Evolutionary conservation across 2,797 vertebrate genomes (phyloP), one percentile per base, ranked within the genome.

Genomic region (Eptatretus atami): DNA sequence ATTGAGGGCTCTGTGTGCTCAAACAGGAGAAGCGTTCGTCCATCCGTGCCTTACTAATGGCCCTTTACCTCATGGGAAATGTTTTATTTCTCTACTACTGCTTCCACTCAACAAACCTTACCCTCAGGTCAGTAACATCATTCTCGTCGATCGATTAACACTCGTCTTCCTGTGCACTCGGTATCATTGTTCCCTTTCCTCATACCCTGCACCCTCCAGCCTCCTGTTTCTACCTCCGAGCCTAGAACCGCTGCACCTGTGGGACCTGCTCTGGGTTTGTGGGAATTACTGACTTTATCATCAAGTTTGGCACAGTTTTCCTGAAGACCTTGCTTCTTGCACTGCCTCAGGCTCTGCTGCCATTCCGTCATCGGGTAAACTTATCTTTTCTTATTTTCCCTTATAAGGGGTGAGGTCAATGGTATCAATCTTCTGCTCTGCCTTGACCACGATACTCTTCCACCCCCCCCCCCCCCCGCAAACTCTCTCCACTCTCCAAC

Each of bases 231-330:
- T 84, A 53, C 92, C 81, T 70, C 86, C 90, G 66, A 93, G 81
- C 73, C 74, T 96, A 64, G 79, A 79, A 70, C 79, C 75, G 3
- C 78, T 84, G 69, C 86, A 96, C 72, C 93, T 98, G 77, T 98
- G 95, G 0, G 78, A 90, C 69, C 77, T 96, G 68, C 81, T 96
- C 73, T 96, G 86, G 90, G 82, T 80, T n/a, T 0, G 86, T 96
- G 70, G 92, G 90, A 53, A 88, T 93, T 6, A 83, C 82, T 1
- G 92, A 98, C 75, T 98, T 96, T 31, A 78, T 94, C 19, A 80
- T 95, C 11, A 98, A 96, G 71, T 96, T 82, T 65, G 76, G 84
- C 73, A 96, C 92, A 69, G 86, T 98, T 0, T 76, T 78, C 15
- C 69, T 93, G 71, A 98, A 96, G 71, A 92, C 87, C 72, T 75